These are phyloP conservation scores for Stenichneumon culpator DNA, from an alignment of 2,888 invertebrate genomes.

Conservation along the genomic window DNA sequence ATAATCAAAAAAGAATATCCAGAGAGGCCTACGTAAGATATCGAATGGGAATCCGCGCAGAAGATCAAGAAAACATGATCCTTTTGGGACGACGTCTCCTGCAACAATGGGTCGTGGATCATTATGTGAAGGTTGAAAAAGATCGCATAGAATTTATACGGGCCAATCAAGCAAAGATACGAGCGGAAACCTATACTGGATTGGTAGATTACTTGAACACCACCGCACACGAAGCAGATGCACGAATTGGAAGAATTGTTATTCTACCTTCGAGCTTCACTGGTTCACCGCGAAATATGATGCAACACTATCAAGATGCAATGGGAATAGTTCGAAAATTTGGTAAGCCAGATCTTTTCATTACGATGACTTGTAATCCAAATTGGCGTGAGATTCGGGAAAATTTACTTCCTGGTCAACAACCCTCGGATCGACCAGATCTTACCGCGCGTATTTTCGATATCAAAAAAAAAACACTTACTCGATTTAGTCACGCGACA, in stretches of 20 bases:
- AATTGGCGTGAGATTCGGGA: too few species aligned
- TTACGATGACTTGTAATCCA: too few species aligned
- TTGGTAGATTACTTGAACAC: not conserved
- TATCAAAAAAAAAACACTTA: too few species aligned
- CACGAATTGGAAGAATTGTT: slow-evolving; percentile 54
- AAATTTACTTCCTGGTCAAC: too few species aligned
- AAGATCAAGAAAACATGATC: slow-evolving; percentile 58
- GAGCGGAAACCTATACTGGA: slow-evolving; percentile 23
- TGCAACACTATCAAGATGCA: slow-evolving; percentile 66
- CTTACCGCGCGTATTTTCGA: too few species aligned
- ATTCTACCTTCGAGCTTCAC: slow-evolving; percentile 67
- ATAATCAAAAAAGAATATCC: slow-evolving; percentile 22
- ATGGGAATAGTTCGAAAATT: slow-evolving; percentile 67
- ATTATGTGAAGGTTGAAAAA: slow-evolving; percentile 67
- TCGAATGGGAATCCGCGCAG: slow-evolving; percentile 27
- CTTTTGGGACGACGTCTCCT: slow-evolving; percentile 51
- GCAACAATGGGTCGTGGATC: slow-evolving; percentile 3
- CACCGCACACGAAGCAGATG: not conserved
- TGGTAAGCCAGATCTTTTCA: slow-evolving; percentile 56
- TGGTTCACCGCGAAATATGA: slow-evolving; percentile 67
- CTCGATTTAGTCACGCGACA: too few species aligned
- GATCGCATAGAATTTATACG: slow-evolving; percentile 46
- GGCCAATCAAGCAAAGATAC: slow-evolving; percentile 57
- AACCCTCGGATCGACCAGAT: too few species aligned
- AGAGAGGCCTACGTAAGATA: slow-evolving; percentile 30